Percentiles rank a stretch among this genome's conserved stretches.
Evolutionary conservation across 2,797 vertebrate genomes (phyloP).

Genomic region (Amniataba percoides): DNA sequence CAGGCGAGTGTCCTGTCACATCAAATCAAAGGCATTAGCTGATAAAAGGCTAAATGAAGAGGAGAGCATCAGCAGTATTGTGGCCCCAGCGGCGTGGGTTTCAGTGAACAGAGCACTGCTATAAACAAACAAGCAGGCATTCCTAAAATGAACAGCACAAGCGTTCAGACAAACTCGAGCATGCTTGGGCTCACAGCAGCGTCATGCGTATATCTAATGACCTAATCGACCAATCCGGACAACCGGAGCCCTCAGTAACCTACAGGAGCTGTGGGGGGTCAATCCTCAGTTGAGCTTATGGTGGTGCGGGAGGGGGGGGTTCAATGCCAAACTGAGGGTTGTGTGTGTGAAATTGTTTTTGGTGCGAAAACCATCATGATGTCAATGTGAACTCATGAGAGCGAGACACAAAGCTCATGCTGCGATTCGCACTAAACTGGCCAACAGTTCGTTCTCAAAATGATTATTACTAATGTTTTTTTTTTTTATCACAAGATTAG

Average conservation of each 20-base stretch:
- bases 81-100: conserved; percentile 30
- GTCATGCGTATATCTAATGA: conserved; percentile 67
- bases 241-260: conserved; percentile 26
- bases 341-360: conserved; percentile 18
- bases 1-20: conserved; percentile 26
- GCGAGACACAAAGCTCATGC: conserved; percentile 25
- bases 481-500: conserved; percentile 34
- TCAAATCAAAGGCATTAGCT: conserved; percentile 57
- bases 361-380: conserved; percentile 30
- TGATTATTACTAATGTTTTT: conserved; percentile 19
- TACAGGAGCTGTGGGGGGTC: neutral
- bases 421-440: conserved; percentile 38
- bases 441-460: neutral
- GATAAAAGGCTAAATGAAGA: conserved; percentile 49
- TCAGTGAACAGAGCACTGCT: conserved; percentile 52
- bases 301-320: neutral
- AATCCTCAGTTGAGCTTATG: conserved; percentile 3
- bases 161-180: conserved; percentile 70
- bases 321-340: conserved; percentile 23
- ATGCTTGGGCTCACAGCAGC: conserved; percentile 76
- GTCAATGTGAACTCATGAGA: conserved; percentile 16
- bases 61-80: conserved; percentile 32
- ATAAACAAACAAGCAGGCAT: conserved; percentile 61
- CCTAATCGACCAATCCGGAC: conserved; percentile 31
- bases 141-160: conserved; percentile 59